Conservation (phyloP, 2,113 vertebrate species). For the Festucalex cinctus region DNA sequence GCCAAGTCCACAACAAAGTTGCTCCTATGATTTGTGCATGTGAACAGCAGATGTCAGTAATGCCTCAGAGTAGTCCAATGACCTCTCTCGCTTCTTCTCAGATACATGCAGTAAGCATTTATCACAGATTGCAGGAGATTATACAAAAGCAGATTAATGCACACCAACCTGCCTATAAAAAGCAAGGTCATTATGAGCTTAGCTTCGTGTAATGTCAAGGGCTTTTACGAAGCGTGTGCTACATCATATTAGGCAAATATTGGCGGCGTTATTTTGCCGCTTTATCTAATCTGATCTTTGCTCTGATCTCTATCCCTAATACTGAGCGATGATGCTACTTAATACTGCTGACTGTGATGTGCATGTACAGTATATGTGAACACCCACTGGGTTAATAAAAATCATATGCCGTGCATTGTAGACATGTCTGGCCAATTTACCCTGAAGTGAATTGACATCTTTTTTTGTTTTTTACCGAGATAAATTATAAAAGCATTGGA, state of each 20-base stretch:
- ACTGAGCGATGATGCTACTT: slow-evolving; percentile 63
- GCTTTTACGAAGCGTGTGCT: slow-evolving; percentile 58
- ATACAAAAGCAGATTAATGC: slow-evolving; percentile 76
- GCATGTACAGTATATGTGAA: background rate
- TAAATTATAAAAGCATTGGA: too few species aligned
- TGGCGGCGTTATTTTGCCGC: slow-evolving; percentile 51
- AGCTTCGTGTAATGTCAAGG: slow-evolving; percentile 66
- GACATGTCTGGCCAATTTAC: too few species aligned
- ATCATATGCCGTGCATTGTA: background rate
- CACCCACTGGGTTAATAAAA: background rate
- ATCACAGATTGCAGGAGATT: slow-evolving; percentile 76
- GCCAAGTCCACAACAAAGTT: background rate
- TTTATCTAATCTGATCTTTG: slow-evolving; percentile 67
- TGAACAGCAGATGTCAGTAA: slow-evolving; percentile 70
- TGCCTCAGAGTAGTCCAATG: slow-evolving; percentile 49
- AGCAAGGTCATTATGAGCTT: slow-evolving; percentile 78
- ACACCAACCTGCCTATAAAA: slow-evolving; percentile 72
- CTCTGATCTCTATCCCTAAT: slow-evolving; percentile 56
- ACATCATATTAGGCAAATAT: slow-evolving; percentile 63
- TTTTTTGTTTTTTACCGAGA: too few species aligned
- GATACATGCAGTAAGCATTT: slow-evolving; percentile 76
- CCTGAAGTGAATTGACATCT: too few species aligned
- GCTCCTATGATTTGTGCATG: background rate
- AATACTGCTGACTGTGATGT: slow-evolving; percentile 3
- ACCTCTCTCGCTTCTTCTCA: slow-evolving; percentile 45